Evolutionary conservation across 2,888 invertebrate species (phyloP).

Genomic region (Tetanocera ferruginea): DNA sequence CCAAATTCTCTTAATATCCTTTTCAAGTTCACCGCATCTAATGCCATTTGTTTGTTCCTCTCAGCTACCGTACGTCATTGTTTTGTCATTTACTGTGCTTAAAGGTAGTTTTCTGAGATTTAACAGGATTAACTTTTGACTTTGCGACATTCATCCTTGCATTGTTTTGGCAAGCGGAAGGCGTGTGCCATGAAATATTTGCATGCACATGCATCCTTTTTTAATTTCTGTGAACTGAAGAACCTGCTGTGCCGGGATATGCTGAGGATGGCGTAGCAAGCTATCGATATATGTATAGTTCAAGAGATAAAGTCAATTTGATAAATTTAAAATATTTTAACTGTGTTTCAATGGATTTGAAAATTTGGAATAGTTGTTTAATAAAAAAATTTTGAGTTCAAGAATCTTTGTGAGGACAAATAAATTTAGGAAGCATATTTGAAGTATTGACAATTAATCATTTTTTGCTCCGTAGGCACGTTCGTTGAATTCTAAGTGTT

Average conservation of each 20-base stretch:
- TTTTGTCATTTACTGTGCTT: constrained; percentile 14
- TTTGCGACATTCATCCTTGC: background rate
- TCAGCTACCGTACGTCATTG: background rate
- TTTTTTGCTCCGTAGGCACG: background rate
- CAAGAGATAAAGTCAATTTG: too few species aligned
- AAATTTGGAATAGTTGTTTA: too few species aligned
- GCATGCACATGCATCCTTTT: background rate
- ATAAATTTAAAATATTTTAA: too few species aligned
- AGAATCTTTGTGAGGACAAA: too few species aligned
- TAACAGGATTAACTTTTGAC: constrained; percentile 17
- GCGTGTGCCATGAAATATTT: constrained; percentile 19
- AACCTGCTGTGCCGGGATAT: too few species aligned
- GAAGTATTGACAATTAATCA: constrained; percentile 1
- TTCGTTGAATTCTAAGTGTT: too few species aligned
- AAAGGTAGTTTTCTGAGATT: constrained; percentile 3
- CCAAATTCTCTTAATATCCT: constrained; percentile 3
- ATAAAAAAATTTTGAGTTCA: too few species aligned
- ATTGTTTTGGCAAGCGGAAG: background rate
- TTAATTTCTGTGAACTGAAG: too few species aligned
- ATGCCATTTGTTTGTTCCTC: background rate
- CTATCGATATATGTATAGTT: too few species aligned
- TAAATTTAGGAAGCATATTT: background rate
- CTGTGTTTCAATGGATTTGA: too few species aligned
- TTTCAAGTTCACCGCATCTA: constrained; percentile 12
- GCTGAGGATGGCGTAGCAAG: too few species aligned